These are phyloP conservation scores for Netelia melanura DNA, from an alignment of 2,888 invertebrate species.

Conservation along the genomic window DNA sequence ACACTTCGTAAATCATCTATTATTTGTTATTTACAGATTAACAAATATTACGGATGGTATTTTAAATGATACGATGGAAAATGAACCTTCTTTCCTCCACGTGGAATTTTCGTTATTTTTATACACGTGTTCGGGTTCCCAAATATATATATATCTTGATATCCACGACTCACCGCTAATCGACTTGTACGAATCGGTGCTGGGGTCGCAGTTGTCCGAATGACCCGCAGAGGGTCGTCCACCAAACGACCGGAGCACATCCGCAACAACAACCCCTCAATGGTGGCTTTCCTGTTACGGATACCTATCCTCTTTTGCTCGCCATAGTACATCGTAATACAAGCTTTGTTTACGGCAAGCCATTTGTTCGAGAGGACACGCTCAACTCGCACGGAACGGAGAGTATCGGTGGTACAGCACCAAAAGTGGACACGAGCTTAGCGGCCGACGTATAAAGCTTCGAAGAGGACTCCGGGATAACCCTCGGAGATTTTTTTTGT, in stretches of 20 bases:
- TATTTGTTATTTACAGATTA: too few species aligned
- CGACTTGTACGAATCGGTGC: conserved; percentile 63
- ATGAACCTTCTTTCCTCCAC: too few species aligned
- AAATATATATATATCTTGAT: not conserved
- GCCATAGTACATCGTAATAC: conserved; percentile 64
- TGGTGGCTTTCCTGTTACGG: conserved; percentile 64
- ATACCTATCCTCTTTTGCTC: conserved; percentile 52
- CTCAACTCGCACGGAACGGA: conserved; percentile 51
- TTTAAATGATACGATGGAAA: too few species aligned
- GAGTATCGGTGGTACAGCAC: conserved; percentile 50
- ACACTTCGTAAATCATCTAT: too few species aligned
- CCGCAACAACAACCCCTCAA: conserved; percentile 64
- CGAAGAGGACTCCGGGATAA: conserved; percentile 30
- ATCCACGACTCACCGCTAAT: conserved; percentile 61
- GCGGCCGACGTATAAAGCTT: conserved; percentile 48
- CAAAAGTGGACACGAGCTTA: conserved; percentile 62
- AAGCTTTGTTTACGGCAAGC: conserved; percentile 74
- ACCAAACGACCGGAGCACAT: conserved; percentile 66
- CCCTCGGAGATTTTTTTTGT: conserved; percentile 43
- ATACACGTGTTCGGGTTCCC: too few species aligned
- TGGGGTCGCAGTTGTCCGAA: conserved; percentile 52
- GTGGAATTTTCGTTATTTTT: too few species aligned
- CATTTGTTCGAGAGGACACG: conserved; percentile 70
- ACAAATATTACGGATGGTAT: too few species aligned
- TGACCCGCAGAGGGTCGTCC: conserved; percentile 63